Evolutionary conservation across 2,888 invertebrate species (phyloP).

Genomic region (Volucella inanis): DNA sequence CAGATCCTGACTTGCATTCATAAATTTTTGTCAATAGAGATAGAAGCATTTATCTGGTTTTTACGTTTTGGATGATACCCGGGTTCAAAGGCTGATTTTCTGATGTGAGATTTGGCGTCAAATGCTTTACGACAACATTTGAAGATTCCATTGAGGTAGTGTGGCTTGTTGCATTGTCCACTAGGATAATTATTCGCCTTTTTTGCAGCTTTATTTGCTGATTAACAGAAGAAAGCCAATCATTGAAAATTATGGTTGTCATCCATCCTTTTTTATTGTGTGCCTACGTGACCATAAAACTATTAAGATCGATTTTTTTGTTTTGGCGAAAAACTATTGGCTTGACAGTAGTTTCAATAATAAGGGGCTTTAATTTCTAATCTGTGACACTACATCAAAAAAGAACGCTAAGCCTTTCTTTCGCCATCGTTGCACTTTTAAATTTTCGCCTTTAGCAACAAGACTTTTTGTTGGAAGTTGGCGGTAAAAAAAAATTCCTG

Average conservation of each 20-base stretch:
- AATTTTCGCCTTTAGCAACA: no score
- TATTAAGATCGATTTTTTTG: no score
- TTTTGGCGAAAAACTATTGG: no score
- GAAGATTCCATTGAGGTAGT: constrained; percentile 12
- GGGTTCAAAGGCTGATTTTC: constrained; percentile 14
- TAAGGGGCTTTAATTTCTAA: no score
- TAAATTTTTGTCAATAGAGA: constrained; percentile 9
- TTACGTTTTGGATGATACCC: not conserved
- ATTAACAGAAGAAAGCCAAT: not conserved
- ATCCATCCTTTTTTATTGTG: constrained; percentile 3
- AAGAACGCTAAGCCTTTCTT: no score
- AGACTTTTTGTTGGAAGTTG: no score
- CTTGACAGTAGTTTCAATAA: no score
- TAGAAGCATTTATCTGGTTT: constrained; percentile 9
- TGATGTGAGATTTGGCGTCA: constrained; percentile 16
- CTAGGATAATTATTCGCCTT: constrained; percentile 7
- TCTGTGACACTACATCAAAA: no score
- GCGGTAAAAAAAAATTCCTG: no score
- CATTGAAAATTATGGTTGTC: constrained; percentile 5
- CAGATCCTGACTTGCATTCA: constrained; percentile 25
- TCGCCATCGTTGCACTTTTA: no score
- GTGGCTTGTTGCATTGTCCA: constrained; percentile 27
- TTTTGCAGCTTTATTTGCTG: constrained; percentile 17
- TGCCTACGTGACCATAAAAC: constrained; percentile 19
- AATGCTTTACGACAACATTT: constrained; percentile 23